These are phyloP conservation scores for Istiophorus platypterus DNA, from an alignment of 2,113 vertebrate genomes.

Conservation along the genomic window DNA sequence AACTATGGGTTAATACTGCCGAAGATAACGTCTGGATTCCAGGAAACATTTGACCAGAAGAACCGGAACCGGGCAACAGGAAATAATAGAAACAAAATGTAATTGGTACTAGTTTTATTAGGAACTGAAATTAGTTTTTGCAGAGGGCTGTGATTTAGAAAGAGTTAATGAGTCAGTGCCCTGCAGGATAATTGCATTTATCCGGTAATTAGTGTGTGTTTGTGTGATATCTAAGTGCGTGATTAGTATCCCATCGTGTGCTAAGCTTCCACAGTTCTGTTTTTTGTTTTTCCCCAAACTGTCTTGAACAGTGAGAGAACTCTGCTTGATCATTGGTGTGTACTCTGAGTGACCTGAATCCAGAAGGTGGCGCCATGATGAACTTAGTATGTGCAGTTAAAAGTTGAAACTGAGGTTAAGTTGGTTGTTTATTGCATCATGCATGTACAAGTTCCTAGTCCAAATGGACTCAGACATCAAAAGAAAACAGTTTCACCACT, in stretches of 20 bases:
- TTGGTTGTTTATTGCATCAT: neutral
- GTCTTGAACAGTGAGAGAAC: neutral
- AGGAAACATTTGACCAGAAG: neutral
- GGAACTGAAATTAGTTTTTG: neutral
- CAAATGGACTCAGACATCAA: neutral
- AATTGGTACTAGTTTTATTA: neutral
- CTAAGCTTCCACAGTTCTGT: neutral
- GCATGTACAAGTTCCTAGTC: neutral
- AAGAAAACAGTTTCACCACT: neutral
- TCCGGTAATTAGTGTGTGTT: neutral
- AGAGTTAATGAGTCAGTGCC: neutral
- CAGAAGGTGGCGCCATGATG: conserved; percentile 57
- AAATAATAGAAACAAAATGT: neutral
- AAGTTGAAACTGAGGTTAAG: neutral
- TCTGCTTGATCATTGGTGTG: neutral
- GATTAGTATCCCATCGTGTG: neutral
- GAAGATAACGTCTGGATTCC: neutral
- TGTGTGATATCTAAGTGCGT: neutral
- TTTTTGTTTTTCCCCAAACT: neutral
- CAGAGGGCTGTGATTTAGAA: neutral
- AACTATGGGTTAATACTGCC: too few relatives aligned
- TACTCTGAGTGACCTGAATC: neutral
- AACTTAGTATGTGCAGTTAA: neutral
- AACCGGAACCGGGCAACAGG: neutral
- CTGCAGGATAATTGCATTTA: neutral